Conservation (phyloP, 2,797 vertebrate genomes). For the Melanotaenia maccullochi region DNA sequence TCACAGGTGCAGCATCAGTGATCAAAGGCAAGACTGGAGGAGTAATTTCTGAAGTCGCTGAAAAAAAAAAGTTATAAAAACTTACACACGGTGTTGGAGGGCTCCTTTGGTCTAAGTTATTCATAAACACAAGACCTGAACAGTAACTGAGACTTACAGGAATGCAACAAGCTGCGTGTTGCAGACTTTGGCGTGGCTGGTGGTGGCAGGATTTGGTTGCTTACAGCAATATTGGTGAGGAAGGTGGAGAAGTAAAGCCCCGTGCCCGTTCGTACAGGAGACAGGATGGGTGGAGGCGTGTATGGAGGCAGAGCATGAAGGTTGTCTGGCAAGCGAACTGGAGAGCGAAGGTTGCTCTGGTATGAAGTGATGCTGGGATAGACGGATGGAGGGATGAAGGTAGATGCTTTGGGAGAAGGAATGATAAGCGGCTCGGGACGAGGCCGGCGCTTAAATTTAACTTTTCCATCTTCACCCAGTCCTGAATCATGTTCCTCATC, state of each 20-base stretch:
- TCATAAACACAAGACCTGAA: neutral
- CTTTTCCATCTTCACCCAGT: conserved; percentile 79
- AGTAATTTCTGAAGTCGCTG: conserved; percentile 89
- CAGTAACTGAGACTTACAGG: conserved; percentile 82
- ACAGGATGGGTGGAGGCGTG: conserved; percentile 88
- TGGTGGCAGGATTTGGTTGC: conserved; percentile 86
- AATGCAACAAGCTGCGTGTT: conserved; percentile 87
- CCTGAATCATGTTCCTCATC: conserved; percentile 72
- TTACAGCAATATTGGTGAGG: conserved; percentile 83
- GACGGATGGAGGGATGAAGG: conserved; percentile 90
- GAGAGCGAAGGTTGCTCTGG: conserved; percentile 95
- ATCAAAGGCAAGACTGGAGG: conserved; percentile 89
- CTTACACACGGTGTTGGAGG: neutral
- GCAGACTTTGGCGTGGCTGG: conserved; percentile 88
- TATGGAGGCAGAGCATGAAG: conserved; percentile 75
- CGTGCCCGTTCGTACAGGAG: conserved; percentile 90
- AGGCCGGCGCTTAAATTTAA: conserved; percentile 90
- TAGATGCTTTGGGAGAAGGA: conserved; percentile 92
- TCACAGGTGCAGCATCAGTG: conserved; percentile 88
- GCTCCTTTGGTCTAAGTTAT: neutral
- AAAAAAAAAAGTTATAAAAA: conserved; percentile 32
- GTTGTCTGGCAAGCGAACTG: conserved; percentile 85
- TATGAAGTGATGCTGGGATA: conserved; percentile 93
- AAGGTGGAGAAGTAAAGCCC: conserved; percentile 91
- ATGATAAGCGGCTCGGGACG: conserved; percentile 98